Evolutionary conservation across 1,140 invertebrate species (phyloP), one percentile per base, ranked within the genome.

Genomic region (Laupala kohalensis): DNA sequence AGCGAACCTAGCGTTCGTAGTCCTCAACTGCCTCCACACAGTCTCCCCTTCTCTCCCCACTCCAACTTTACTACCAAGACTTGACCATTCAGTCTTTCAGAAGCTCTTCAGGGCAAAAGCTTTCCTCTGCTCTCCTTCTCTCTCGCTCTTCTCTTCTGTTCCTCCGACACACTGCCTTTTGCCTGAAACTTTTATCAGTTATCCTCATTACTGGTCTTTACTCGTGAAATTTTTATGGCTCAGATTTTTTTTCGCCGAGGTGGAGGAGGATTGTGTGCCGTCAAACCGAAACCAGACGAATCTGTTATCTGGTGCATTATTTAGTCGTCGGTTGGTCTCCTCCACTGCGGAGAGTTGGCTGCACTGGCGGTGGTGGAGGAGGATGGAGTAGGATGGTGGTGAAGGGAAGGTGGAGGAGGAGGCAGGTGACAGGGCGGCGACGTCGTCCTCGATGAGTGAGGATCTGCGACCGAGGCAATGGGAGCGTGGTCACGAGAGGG

Each of bases 121-220:
- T 53, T 19, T 53, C 37, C 4, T 9, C 37, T 19, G 37, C 37
- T 9, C 37, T 19, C 37, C 37, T 9, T 19, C 9, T 53, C 37
- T 53, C 19, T 53, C 37, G 37, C 37, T 53, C 37, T 19, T 53
- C 19, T 19, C 4, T 53, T 53, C n/a, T n/a, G n/a, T n/a, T n/a
- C n/a, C 37, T 53, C 37, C 37, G 19, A 53, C 37, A 53, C 37
- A 53, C 37, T 53, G 37, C 37, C 37, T 53, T 53, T 53, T 74
- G 64, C 69, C 69, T 76, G 71, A 76, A 76, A 75, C 71, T 76
- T 76, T 76, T 76, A 76, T 76, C 74, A 76, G 75, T 75, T 76
- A 75, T 76, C 74, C 75, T 76, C 75, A 76, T 76, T 76, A 76
- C 75, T 74, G 75, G 75, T 74, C 74, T 74, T 75, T 75, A 71